These are phyloP conservation scores for Diglossa brunneiventris DNA, from an alignment of 2,113 vertebrate species.

Conservation along the genomic window DNA sequence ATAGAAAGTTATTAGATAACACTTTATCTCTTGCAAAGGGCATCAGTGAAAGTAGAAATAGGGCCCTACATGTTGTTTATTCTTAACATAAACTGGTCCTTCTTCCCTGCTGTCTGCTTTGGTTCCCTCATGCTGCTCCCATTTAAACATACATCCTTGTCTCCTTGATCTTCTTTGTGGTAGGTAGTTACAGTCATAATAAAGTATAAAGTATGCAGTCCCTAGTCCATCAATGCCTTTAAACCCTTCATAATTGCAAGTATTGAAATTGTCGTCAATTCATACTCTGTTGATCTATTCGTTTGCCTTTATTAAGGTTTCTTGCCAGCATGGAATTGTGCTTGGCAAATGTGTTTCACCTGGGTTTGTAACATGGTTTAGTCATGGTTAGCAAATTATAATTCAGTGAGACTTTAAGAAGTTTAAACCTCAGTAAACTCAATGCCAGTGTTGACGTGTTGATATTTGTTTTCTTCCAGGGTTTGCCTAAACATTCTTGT, in stretches of 20 bases:
- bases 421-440: conserved; percentile 54
- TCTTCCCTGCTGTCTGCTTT: neutral
- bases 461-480: conserved; percentile 34
- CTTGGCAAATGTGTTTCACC: neutral
- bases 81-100: neutral
- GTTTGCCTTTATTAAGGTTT: neutral
- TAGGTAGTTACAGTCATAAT: neutral
- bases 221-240: conserved; percentile 12
- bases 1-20: neutral
- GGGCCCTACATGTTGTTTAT: neutral
- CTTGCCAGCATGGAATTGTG: neutral
- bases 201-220: neutral
- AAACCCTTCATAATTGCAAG: conserved; percentile 44
- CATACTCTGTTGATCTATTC: neutral
- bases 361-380: conserved; percentile 45
- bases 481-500: conserved; percentile 23
- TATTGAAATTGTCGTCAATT: conserved; percentile 46
- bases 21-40: neutral
- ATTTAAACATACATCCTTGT: neutral
- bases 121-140: neutral
- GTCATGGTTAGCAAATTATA: conserved; percentile 42
- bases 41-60: neutral
- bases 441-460: conserved; percentile 29
- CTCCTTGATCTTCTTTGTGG: neutral
- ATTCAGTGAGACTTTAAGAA: conserved; percentile 23